phyloP scores from a whole-genome alignment of 2,797 vertebrate genomes.

The Avahi laniger region DNA sequence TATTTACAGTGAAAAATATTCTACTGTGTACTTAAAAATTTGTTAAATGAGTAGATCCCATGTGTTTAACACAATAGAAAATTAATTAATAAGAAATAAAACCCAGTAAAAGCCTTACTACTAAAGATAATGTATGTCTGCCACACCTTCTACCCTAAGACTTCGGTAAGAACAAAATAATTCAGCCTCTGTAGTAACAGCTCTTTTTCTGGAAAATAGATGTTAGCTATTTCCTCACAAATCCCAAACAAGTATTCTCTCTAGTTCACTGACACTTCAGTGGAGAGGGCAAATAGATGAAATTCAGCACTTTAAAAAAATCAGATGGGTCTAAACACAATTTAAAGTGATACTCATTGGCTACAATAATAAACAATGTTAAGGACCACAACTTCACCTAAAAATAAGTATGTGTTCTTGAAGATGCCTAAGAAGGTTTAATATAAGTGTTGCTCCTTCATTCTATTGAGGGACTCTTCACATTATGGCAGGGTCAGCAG shows the following conservation, averaged over 20 bases:
- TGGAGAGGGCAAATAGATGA: slow-evolving; percentile 21
- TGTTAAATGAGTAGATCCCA: not conserved
- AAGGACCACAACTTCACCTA: slow-evolving; percentile 32
- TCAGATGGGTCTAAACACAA: not conserved
- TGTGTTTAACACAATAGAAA: not conserved
- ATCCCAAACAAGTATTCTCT: slow-evolving; percentile 29
- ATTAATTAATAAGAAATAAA: not conserved
- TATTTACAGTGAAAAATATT: not conserved
- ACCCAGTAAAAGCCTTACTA: not conserved
- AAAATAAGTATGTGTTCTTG: slow-evolving; percentile 27
- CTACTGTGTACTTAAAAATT: not conserved
- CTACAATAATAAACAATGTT: not conserved
- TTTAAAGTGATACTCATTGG: not conserved
- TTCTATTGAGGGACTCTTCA: not conserved
- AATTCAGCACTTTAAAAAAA: slow-evolving; percentile 6
- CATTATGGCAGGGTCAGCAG: not conserved
- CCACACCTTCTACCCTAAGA: not conserved
- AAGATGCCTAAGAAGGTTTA: not conserved
- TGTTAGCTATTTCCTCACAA: slow-evolving; percentile 40
- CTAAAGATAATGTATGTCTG: not conserved
- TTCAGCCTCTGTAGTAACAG: not conserved
- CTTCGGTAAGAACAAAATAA: not conserved
- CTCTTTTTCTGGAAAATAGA: not conserved
- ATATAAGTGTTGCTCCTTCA: not conserved
- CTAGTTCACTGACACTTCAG: not conserved